These are phyloP conservation scores for Echinops telfairi DNA, from an alignment of 2,113 vertebrate species.

Conservation along the genomic window DNA sequence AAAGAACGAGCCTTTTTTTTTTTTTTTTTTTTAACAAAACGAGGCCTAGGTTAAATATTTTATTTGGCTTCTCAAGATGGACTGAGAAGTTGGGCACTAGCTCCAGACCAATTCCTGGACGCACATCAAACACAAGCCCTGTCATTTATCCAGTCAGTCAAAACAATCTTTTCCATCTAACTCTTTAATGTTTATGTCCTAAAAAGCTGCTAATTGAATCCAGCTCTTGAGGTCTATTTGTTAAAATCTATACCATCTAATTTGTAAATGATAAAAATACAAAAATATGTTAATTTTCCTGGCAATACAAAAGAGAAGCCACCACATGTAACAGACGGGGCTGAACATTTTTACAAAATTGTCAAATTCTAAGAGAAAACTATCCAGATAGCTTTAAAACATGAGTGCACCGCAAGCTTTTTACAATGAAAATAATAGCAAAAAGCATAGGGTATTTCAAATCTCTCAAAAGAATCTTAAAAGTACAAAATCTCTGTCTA, in stretches of 20 bases:
- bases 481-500: conserved; percentile 67
- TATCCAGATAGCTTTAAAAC: conserved; percentile 77
- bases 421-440: conserved; percentile 83
- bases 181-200: conserved; percentile 90
- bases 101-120: conserved; percentile 91
- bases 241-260: conserved; percentile 86
- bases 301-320: conserved; percentile 82
- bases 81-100: conserved; percentile 88
- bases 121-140: conserved; percentile 90
- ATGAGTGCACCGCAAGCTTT: conserved; percentile 80
- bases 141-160: conserved; percentile 93
- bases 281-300: conserved; percentile 68
- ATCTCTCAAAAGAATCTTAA: conserved; percentile 80
- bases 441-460: conserved; percentile 74
- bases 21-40: conserved; percentile 83
- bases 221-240: conserved; percentile 87
- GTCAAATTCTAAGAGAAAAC: conserved; percentile 77
- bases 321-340: conserved; percentile 66
- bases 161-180: conserved; percentile 93
- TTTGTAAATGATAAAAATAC: conserved; percentile 84
- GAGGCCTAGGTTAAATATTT: conserved; percentile 93
- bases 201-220: conserved; percentile 90
- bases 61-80: conserved; percentile 90
- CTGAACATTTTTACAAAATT: conserved; percentile 77
- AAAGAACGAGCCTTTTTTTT: conserved; percentile 88